Conservation (phyloP, 1,140 invertebrate species). For the Philopotamus ludificatus region DNA sequence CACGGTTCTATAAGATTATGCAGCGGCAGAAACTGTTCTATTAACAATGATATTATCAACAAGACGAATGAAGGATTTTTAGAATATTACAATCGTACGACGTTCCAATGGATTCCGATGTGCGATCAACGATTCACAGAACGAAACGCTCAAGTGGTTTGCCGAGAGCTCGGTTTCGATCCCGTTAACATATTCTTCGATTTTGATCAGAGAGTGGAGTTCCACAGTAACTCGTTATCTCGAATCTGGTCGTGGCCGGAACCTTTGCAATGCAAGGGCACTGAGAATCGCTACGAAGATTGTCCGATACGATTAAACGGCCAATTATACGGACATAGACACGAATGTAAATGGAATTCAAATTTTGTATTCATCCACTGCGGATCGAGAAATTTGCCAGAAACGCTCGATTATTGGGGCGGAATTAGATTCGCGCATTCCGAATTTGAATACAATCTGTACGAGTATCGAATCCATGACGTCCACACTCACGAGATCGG, state of each 20-base stretch:
- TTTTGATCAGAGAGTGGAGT: slow-evolving; percentile 76
- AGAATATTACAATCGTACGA: slow-evolving; percentile 93
- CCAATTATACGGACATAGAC: slow-evolving; percentile 79
- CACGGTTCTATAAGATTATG: slow-evolving; percentile 70
- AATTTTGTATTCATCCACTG: slow-evolving; percentile 94
- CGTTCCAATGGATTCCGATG: slow-evolving; percentile 93
- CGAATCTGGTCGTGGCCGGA: slow-evolving; percentile 95
- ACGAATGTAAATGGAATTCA: slow-evolving; percentile 84
- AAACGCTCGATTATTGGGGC: slow-evolving; percentile 86
- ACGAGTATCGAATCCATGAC: slow-evolving; percentile 79
- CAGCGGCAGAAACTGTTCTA: slow-evolving; percentile 69
- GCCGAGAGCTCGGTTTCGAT: slow-evolving; percentile 88
- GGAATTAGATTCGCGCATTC: slow-evolving; percentile 89
- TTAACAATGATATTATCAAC: slow-evolving; percentile 52
- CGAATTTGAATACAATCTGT: slow-evolving; percentile 84
- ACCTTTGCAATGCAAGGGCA: slow-evolving; percentile 81
- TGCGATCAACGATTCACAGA: slow-evolving; percentile 95
- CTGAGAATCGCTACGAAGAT: slow-evolving; percentile 79
- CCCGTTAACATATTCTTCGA: slow-evolving; percentile 84
- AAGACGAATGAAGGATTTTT: slow-evolving; percentile 77
- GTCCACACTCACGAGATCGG: slow-evolving; percentile 71
- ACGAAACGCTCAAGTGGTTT: slow-evolving; percentile 92
- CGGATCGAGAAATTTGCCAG: slow-evolving; percentile 71
- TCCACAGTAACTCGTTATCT: slow-evolving; percentile 78
- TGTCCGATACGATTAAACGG: slow-evolving; percentile 89